These are phyloP conservation scores for Serripes groenlandicus DNA, from an alignment of 2,888 invertebrate species.

Conservation along the genomic window DNA sequence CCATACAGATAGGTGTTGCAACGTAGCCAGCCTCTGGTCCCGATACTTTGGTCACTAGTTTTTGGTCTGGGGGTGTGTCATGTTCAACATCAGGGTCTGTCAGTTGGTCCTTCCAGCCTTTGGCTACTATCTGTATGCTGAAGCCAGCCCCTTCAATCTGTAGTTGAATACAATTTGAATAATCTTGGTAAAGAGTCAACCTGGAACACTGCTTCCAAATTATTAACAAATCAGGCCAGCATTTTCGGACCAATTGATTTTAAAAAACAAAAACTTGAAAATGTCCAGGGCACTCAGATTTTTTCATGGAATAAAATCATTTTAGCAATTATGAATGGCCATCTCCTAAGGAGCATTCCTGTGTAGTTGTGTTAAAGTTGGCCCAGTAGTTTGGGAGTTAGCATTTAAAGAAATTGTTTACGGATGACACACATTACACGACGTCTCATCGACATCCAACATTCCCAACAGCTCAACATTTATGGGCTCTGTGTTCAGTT, in stretches of 20 bases:
- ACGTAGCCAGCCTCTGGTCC: slow-evolving; percentile 93
- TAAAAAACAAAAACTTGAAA: not conserved
- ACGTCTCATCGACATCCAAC: not conserved
- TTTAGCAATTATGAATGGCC: not conserved
- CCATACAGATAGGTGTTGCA: slow-evolving; percentile 91
- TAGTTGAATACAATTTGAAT: no score
- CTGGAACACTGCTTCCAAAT: no score
- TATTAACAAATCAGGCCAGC: no score
- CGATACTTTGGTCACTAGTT: slow-evolving; percentile 78
- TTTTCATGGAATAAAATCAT: not conserved
- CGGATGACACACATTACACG: no score
- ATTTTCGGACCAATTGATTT: no score
- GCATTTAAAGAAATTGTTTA: no score
- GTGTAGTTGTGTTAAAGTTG: not conserved
- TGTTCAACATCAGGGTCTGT: slow-evolving; percentile 89
- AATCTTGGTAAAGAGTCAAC: no score
- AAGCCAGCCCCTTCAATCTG: slow-evolving; percentile 89
- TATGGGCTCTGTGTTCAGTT: not conserved
- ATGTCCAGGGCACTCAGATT: no score
- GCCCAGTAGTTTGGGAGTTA: no score
- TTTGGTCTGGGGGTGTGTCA: slow-evolving; percentile 88
- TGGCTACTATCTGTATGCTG: slow-evolving; percentile 90
- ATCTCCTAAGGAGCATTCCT: not conserved
- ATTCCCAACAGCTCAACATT: not conserved
- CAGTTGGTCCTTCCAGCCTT: slow-evolving; percentile 92